These are phyloP conservation scores for Diglossa cyanea DNA, from an alignment of 2,797 vertebrate genomes.

Conservation along the genomic window DNA sequence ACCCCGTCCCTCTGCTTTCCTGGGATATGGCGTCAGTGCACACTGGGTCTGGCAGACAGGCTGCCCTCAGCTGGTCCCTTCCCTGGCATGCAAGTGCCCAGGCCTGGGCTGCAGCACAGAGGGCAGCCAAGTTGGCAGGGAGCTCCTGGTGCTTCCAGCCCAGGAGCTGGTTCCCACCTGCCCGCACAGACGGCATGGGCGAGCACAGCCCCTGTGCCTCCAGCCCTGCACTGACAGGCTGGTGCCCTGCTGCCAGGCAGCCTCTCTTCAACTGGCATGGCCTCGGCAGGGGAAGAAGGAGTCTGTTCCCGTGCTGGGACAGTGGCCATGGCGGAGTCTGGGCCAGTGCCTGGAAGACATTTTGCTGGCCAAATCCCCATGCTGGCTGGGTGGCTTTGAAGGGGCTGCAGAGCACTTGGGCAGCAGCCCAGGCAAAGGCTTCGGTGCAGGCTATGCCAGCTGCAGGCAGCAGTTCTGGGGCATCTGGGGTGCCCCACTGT, in stretches of 20 bases:
- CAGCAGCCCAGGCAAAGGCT: not conserved
- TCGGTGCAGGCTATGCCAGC: not conserved
- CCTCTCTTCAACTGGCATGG: not conserved
- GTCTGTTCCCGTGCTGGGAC: not conserved
- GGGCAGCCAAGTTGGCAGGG: conserved; percentile 20
- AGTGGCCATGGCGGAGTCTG: not conserved
- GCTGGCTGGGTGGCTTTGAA: not conserved
- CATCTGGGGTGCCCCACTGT: not conserved
- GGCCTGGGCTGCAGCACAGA: not conserved
- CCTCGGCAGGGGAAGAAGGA: not conserved
- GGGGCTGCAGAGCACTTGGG: not conserved
- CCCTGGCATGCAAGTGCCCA: not conserved
- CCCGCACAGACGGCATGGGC: rapidly evolving
- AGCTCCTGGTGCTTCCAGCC: not conserved
- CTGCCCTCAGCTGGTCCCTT: not conserved
- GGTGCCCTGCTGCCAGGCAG: not conserved
- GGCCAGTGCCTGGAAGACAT: conserved; percentile 18
- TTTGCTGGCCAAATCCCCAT: not conserved
- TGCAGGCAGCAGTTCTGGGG: not conserved
- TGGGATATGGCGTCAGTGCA: not conserved
- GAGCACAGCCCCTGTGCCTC: rapidly evolving
- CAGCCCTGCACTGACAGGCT: rapidly evolving
- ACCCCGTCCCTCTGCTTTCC: not conserved
- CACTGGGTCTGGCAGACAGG: not conserved
- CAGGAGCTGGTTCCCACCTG: not conserved